Evolutionary conservation across 1,140 invertebrate genomes (phyloP).

Genomic region (Pinna nobilis): DNA sequence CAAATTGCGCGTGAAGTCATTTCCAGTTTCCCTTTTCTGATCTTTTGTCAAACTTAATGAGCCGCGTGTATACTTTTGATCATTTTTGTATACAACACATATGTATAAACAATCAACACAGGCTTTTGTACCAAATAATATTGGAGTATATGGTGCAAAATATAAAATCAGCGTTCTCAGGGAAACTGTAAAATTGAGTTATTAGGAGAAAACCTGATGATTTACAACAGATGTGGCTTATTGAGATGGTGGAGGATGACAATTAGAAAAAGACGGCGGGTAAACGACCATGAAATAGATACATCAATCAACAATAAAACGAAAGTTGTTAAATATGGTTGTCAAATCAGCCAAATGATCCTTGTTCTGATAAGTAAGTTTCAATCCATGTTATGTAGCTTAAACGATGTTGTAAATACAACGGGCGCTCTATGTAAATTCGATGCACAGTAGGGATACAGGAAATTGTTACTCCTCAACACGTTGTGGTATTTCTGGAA

Average conservation of each 20-base stretch:
- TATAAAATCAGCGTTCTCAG: too few species aligned
- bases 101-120: slow-evolving; percentile 11
- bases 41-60: slow-evolving; percentile 34
- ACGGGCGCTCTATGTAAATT: background rate
- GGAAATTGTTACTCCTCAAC: too few species aligned
- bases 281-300: slow-evolving; percentile 18
- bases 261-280: too few species aligned
- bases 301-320: background rate
- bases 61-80: slow-evolving; percentile 29
- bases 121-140: too few species aligned
- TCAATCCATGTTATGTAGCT: background rate
- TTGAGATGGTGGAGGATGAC: too few species aligned
- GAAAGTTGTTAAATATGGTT: background rate
- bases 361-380: background rate
- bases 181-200: too few species aligned
- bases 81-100: slow-evolving; percentile 4
- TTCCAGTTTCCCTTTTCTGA: slow-evolving; percentile 23
- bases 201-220: too few species aligned
- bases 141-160: too few species aligned
- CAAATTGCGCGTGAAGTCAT: slow-evolving; percentile 31
- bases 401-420: slow-evolving; percentile 1
- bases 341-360: slow-evolving; percentile 20
- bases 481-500: too few species aligned
- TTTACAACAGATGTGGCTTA: too few species aligned
- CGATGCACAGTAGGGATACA: too few species aligned